phyloP scores from a whole-genome alignment of 1,140 invertebrate species.

The Achatina immaculata region DNA sequence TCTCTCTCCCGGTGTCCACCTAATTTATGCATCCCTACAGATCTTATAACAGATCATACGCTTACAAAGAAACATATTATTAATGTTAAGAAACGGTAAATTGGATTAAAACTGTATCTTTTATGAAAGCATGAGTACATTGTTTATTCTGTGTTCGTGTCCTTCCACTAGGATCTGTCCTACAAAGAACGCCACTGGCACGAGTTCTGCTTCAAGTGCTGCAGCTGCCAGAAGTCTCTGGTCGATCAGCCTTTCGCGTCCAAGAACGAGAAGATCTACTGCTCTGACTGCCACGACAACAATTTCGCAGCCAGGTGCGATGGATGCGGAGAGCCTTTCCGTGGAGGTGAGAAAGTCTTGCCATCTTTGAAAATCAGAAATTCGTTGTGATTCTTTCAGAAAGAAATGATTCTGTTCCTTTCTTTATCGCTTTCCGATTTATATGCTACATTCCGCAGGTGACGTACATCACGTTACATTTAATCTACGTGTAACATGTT shows the following conservation, averaged over 20 bases:
- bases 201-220: constrained; percentile 97
- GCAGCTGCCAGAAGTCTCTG: constrained; percentile 95
- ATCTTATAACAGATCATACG: too few relatives aligned
- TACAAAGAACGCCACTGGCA: constrained; percentile 99
- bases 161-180: constrained; percentile 90
- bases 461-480: too few relatives aligned
- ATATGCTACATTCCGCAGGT: background rate
- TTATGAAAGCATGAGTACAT: too few relatives aligned
- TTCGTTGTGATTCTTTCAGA: background rate
- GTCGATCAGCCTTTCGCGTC: constrained; percentile 99
- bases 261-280: constrained; percentile 95
- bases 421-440: background rate
- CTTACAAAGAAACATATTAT: too few relatives aligned
- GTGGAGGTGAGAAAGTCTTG: constrained; percentile 85
- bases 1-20: too few relatives aligned
- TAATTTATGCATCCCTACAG: too few relatives aligned
- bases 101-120: too few relatives aligned
- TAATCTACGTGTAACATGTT: too few relatives aligned
- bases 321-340: constrained; percentile 97
- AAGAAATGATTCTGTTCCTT: background rate
- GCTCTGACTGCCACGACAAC: constrained; percentile 98
- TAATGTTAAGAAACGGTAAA: too few relatives aligned
- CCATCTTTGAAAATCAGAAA: constrained; percentile 10
- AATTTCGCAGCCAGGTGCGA: constrained; percentile 99
- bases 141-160: too few relatives aligned